Conservation (phyloP, 2,113 vertebrate genomes). For the Etheostoma cragini region DNA sequence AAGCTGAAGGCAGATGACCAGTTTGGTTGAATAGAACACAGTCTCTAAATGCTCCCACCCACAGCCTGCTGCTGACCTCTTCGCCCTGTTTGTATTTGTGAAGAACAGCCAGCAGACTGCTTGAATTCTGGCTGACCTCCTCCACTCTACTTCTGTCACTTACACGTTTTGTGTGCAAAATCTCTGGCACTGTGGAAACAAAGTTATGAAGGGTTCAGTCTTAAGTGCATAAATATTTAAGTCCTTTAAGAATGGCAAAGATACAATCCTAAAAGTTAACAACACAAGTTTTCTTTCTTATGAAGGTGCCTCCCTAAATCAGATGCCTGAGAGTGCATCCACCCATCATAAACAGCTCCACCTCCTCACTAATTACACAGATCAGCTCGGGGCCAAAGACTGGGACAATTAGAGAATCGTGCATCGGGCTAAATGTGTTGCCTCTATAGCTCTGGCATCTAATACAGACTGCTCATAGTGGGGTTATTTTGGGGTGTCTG, state of each 20-base stretch:
- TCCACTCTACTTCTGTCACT: background rate
- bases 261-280: slow-evolving; percentile 17
- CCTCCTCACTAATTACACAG: slow-evolving; percentile 30
- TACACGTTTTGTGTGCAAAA: slow-evolving; percentile 13
- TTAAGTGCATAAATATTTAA: background rate
- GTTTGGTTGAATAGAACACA: slow-evolving; percentile 1
- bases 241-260: background rate
- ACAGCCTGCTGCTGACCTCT: slow-evolving; percentile 19
- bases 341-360: slow-evolving; percentile 31
- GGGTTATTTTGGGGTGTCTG: background rate
- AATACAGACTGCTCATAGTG: background rate
- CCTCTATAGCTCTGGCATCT: background rate
- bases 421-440: background rate
- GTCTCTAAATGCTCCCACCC: slow-evolving; percentile 3
- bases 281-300: slow-evolving; percentile 16
- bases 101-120: slow-evolving; percentile 1
- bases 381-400: slow-evolving; percentile 28
- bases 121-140: background rate
- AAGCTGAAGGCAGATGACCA: background rate
- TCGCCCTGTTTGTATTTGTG: slow-evolving; percentile 18
- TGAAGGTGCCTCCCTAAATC: slow-evolving; percentile 12
- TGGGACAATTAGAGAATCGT: slow-evolving; percentile 19
- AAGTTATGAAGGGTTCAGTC: slow-evolving; percentile 8
- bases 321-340: slow-evolving; percentile 23
- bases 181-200: slow-evolving; percentile 5